phyloP scores from a whole-genome alignment of 2,888 invertebrate species.

The Drosophila nr. medialis region DNA sequence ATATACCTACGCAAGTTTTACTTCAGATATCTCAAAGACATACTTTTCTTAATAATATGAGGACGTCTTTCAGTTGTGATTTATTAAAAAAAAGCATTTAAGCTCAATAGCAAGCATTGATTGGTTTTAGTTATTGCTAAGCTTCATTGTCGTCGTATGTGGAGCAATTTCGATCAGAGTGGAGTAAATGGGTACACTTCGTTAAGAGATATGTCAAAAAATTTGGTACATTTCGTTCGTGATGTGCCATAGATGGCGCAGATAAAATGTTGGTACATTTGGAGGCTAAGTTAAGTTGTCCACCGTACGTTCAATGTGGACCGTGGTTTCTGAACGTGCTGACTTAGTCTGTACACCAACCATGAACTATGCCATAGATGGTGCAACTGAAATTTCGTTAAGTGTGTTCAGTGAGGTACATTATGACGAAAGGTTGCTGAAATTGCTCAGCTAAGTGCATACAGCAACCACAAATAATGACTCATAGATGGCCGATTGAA shows the following conservation, averaged over 20 bases:
- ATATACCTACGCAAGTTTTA: not conserved
- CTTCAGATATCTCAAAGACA: not conserved
- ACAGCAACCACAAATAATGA: not conserved
- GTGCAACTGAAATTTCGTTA: not conserved
- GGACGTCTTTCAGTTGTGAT: not conserved
- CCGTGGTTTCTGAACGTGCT: not conserved
- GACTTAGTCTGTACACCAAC: not conserved
- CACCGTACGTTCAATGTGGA: not conserved
- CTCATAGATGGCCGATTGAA: not conserved
- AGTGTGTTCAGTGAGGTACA: not conserved
- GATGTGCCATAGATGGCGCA: not conserved
- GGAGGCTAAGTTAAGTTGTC: not conserved
- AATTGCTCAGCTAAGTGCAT: not conserved
- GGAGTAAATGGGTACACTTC: not conserved
- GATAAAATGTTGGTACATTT: not conserved
- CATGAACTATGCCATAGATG: not conserved
- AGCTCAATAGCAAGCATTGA: not conserved
- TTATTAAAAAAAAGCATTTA: not conserved
- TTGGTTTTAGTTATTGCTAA: conserved; percentile 3
- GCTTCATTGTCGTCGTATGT: not conserved
- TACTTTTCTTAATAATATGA: no score
- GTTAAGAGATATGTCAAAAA: not conserved
- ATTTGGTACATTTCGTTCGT: not conserved
- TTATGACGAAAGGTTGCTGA: not conserved
- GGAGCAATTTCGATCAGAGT: not conserved